phyloP scores from a whole-genome alignment of 2,888 invertebrate species.

The Stomorhina lunata region DNA sequence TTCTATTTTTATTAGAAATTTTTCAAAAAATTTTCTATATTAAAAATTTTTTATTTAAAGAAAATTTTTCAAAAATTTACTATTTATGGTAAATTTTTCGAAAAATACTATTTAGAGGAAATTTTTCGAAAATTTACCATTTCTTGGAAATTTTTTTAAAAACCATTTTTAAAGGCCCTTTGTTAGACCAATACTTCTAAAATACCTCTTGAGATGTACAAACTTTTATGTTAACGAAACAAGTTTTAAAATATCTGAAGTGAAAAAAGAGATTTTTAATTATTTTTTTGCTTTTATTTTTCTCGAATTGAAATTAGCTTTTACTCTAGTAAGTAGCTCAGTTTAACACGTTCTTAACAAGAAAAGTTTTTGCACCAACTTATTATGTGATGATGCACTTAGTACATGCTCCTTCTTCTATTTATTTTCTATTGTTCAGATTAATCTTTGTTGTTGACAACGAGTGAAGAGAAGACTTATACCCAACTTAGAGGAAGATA shows the following conservation, averaged over 20 bases:
- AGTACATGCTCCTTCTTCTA: too few species aligned
- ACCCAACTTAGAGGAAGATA: constrained; percentile 3
- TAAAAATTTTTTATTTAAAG: too few species aligned
- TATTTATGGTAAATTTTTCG: too few species aligned
- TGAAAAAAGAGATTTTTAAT: constrained; percentile 29
- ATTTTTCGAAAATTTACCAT: too few species aligned
- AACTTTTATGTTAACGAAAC: neutral
- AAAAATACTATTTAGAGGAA: too few species aligned
- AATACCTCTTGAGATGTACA: too few species aligned
- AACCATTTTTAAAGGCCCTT: neutral
- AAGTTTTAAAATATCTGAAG: constrained; percentile 27
- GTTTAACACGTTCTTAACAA: constrained; percentile 51
- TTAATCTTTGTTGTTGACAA: constrained; percentile 14
- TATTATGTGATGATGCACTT: constrained; percentile 38
- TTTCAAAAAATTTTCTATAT: too few species aligned
- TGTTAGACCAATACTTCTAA: neutral
- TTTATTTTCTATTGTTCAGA: constrained; percentile 34
- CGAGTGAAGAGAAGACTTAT: neutral
- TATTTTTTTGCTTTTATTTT: constrained; percentile 36
- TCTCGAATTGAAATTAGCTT: constrained; percentile 39
- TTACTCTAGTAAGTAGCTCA: constrained; percentile 31
- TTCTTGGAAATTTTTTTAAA: neutral
- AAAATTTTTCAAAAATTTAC: too few species aligned
- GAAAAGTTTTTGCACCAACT: constrained; percentile 39
- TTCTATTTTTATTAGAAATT: too few species aligned